Evolutionary conservation across 2,113 vertebrate genomes (phyloP).

Genomic region (western clawed frog (Xenopus tropicalis)): DNA sequence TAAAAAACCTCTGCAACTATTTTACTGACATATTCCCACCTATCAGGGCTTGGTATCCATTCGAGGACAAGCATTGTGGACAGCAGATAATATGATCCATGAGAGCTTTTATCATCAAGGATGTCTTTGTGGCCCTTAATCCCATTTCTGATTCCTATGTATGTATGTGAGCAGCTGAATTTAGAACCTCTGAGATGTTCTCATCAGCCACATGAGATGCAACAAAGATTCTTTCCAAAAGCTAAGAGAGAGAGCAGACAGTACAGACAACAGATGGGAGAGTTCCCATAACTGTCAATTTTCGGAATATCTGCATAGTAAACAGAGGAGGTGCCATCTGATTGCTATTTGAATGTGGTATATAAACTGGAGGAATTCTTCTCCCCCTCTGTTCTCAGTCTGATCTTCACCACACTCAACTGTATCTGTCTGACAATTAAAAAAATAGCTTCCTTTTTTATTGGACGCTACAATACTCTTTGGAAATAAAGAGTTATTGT

Average conservation of each 20-base stretch:
- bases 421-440: slow-evolving; percentile 47
- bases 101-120: slow-evolving; percentile 7
- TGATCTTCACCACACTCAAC: slow-evolving; percentile 60
- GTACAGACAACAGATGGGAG: slow-evolving; percentile 73
- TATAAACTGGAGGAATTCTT: slow-evolving; percentile 65
- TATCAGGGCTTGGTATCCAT: not conserved
- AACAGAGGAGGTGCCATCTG: slow-evolving; percentile 67
- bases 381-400: slow-evolving; percentile 62
- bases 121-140: slow-evolving; percentile 35
- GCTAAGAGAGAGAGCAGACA: slow-evolving; percentile 60
- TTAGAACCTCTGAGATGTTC: slow-evolving; percentile 72
- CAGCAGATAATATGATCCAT: not conserved
- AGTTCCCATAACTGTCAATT: slow-evolving; percentile 67
- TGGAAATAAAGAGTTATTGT: slow-evolving; percentile 60
- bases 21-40: not conserved
- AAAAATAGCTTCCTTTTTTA: slow-evolving; percentile 43
- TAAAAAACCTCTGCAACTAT: no score
- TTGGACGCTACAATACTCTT: slow-evolving; percentile 51
- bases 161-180: slow-evolving; percentile 56
- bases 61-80: not conserved
- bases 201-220: slow-evolving; percentile 69
- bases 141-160: slow-evolving; percentile 28
- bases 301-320: slow-evolving; percentile 62
- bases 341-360: slow-evolving; percentile 60
- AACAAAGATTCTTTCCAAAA: slow-evolving; percentile 73